These are phyloP conservation scores for Lerista edwardsae DNA, from an alignment of 2,797 vertebrate genomes.

Conservation along the genomic window DNA sequence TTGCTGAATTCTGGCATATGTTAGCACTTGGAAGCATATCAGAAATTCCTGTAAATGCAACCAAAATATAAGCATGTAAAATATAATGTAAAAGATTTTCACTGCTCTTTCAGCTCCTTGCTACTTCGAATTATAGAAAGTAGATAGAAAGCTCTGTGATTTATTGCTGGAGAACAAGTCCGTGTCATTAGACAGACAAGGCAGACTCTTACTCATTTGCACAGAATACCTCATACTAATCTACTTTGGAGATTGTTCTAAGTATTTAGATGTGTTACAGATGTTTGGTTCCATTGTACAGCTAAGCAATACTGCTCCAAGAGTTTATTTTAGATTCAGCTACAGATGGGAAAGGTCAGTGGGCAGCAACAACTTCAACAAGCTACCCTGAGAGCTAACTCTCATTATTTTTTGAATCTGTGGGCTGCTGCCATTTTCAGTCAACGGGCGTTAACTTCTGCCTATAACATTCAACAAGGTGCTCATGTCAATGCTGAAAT, in stretches of 20 bases:
- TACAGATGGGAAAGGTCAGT: neutral
- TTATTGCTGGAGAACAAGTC: constrained; percentile 49
- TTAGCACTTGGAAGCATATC: constrained; percentile 41
- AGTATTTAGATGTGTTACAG: constrained; percentile 54
- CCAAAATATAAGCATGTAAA: constrained; percentile 45
- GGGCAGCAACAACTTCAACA: neutral
- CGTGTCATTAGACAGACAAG: constrained; percentile 29
- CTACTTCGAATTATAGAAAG: constrained; percentile 49
- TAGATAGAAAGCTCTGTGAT: constrained; percentile 35
- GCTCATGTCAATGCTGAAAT: neutral
- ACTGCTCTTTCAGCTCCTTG: constrained; percentile 38
- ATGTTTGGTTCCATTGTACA: constrained; percentile 41
- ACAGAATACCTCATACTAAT: constrained; percentile 51
- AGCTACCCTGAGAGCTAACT: neutral
- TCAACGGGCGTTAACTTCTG: neutral
- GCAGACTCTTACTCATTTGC: constrained; percentile 35
- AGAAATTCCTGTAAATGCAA: constrained; percentile 39
- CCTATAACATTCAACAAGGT: too few species aligned
- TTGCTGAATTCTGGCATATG: constrained; percentile 26
- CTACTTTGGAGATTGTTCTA: constrained; percentile 48
- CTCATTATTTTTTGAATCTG: neutral
- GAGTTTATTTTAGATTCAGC: constrained; percentile 55
- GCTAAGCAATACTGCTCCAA: constrained; percentile 47
- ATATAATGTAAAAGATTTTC: constrained; percentile 25
- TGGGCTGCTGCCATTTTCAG: neutral